phyloP scores from a whole-genome alignment of 1,140 invertebrate species.

The honey bee (Apis mellifera) region DNA sequence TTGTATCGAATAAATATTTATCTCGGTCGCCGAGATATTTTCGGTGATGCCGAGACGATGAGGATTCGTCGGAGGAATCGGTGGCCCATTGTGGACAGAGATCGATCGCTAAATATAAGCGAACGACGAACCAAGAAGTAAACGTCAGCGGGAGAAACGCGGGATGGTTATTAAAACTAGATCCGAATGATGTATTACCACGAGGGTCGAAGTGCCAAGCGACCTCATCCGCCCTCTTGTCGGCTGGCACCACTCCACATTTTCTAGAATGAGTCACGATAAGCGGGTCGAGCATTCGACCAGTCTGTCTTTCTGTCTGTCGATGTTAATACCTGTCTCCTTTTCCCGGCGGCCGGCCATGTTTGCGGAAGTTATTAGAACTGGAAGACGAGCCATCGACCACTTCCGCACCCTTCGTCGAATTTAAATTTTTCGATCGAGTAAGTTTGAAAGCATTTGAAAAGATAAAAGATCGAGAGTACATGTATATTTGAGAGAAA shows the following conservation, averaged over 20 bases:
- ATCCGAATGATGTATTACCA: conserved; percentile 36
- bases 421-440: not conserved
- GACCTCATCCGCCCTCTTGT: conserved; percentile 50
- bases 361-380: not conserved
- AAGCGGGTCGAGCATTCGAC: conserved; percentile 41
- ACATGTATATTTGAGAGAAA: no score
- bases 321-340: not conserved
- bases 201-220: conserved; percentile 47
- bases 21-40: not conserved
- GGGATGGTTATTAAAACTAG: conserved; percentile 41
- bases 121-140: conserved; percentile 14
- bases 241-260: conserved; percentile 57
- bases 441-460: not conserved
- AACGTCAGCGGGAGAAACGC: not conserved
- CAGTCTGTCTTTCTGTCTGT: conserved; percentile 28
- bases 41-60: not conserved
- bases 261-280: conserved; percentile 56
- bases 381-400: not conserved
- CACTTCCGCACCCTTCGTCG: not conserved
- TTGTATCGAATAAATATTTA: not conserved
- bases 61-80: not conserved
- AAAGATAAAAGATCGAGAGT: no score
- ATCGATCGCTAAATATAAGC: conserved; percentile 34
- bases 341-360: not conserved
- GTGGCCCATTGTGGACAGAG: conserved; percentile 17